Base-by-base conservation (phyloP, 2,888 invertebrate genomes). In the Rhagonycha lutea region DNA sequence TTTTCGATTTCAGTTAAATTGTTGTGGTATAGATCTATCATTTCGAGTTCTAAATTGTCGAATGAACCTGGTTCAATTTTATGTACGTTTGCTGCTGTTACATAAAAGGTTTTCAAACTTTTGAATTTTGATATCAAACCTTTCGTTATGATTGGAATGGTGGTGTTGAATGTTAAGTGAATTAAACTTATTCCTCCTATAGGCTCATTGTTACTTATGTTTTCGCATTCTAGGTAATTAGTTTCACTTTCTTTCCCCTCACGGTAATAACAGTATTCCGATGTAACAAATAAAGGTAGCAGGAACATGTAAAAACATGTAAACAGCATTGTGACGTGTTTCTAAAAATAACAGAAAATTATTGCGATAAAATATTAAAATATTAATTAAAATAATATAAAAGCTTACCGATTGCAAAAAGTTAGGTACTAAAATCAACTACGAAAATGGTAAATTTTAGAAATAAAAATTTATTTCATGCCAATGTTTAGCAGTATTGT, bases 141-240 rank as follows among this genome's bases (percentile, higher is more conserved):
- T 28, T 72, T 74, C 26, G 60, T 63, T 1, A 77, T 47, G 29
- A 63, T 61, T 23, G 74, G 61, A 28, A 77, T 74, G 23, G 69
- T 77, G 8, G 77, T 77, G 29, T 77, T 70, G 47, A 63, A 61
- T 61, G 65, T 63, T 7, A 72, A 67, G 26, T 77, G 74, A 10
- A 77, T 68, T 29, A 77, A 61, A 28, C 77, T 71, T 26, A 77
- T 77, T 69, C 77, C 77, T 72, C 74, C 69, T 10, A 77, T 72
- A 14, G 67, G 61, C 67, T 72, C 62, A 4, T 74, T 26, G 9
- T 18, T 26, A 4, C 26, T 61, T 1, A 69, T 23, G 12, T 12
- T 67, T 65, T 74, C 69, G 32, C 77, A 77, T 10, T 77, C 67
- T n/a, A 77, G 28, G 12, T 72, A 74, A 18, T 63, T 71, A 24